These are phyloP conservation scores for Limnephilus lunatus DNA, from an alignment of 2,888 invertebrate genomes.

Conservation along the genomic window DNA sequence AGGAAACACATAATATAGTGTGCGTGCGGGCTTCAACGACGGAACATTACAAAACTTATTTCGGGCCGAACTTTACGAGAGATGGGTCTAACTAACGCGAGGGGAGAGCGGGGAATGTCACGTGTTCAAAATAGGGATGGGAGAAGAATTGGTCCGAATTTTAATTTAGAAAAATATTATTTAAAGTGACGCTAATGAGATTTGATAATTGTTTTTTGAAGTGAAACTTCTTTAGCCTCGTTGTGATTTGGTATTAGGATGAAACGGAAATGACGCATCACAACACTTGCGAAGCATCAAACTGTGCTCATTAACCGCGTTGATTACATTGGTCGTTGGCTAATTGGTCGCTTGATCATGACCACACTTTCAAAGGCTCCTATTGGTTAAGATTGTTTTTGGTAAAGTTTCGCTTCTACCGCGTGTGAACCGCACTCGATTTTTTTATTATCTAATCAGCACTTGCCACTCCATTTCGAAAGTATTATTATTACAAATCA, in stretches of 20 bases:
- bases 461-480: background rate
- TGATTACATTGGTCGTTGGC: no score
- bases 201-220: background rate
- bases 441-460: background rate
- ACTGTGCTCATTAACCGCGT: no score
- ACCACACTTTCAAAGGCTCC: no score
- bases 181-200: background rate
- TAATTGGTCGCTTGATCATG: no score
- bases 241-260: no score
- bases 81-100: background rate
- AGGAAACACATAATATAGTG: background rate
- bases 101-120: background rate
- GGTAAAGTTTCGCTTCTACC: no score
- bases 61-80: slow-evolving; percentile 52
- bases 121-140: slow-evolving; percentile 23
- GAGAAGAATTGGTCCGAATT: background rate
- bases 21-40: slow-evolving; percentile 1
- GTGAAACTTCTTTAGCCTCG: no score
- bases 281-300: no score
- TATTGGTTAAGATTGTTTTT: no score
- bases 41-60: slow-evolving; percentile 52
- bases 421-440: no score
- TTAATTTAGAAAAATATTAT: background rate
- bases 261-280: no score
- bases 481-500: background rate